Base-by-base conservation (phyloP, 2,888 invertebrate genomes). In the Chironomus riparius region DNA sequence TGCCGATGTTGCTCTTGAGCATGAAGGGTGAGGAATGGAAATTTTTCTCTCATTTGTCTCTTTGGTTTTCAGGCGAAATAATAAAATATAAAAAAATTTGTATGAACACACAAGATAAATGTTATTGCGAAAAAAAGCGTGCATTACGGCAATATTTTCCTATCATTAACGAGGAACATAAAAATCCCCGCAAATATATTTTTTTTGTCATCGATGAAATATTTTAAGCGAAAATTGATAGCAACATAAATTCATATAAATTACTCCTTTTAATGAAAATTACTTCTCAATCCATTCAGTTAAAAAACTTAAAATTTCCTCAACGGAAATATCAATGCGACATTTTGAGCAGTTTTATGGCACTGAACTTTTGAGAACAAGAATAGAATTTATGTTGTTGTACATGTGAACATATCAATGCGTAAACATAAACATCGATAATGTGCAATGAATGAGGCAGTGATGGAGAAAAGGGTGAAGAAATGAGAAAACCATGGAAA, bases 181-280 rank as follows among this genome's bases (percentile, higher is more conserved):
- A 65, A 62, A 65, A 56, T 56, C 56, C 15, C n/a, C n/a, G 18
- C 56, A 38, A 56, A 56, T n/a, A 7, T n/a, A 22, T 50, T 48
- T 70, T n/a, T n/a, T 22, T 21, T 10, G 12, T 15, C 56, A 6
- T 56, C 56, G n/a, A 50, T 70, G 50, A 70, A 15, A 7, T n/a
- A 48, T n/a, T 47, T 70, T 70, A 13, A 48, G 47, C 4, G 1
- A n/a, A 56, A 70, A 70, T 56, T 56, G 18, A 70, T 70, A 56
- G 18, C 22, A 15, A 24, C 38, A 70, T 50, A 47, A 70, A 70
- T 70, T 70, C 70, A 70, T 70, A 70, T 48, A 70, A 70, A 70
- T 70, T 70, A 68, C 38, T 38, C 38, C n/a, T 56, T 56, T n/a
- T 56, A 56, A 56, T 56, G 56, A 56, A 56, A 18, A 7, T 56